phyloP scores from a whole-genome alignment of 1,140 invertebrate species.

The Armadillidium nasatum region DNA sequence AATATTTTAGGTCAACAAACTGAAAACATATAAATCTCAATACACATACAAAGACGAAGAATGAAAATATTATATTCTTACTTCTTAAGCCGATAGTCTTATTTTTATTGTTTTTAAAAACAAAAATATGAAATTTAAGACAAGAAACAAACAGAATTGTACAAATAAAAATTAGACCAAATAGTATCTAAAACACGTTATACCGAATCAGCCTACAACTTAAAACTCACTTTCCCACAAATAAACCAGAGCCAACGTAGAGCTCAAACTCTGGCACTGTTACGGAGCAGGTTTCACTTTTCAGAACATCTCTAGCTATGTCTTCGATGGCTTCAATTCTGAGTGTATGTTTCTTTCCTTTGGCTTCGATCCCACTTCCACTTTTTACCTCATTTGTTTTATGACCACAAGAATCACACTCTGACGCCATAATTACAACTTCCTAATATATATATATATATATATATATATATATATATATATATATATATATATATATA shows the following conservation, averaged over 20 bases:
- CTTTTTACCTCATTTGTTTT: conserved; percentile 94
- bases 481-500: conserved; percentile 23
- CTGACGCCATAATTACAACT: conserved; percentile 94
- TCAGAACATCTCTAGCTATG: conserved; percentile 86
- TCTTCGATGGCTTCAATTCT: conserved; percentile 68
- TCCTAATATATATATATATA: conserved; percentile 96
- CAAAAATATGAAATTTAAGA: not conserved
- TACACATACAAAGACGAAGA: too few species aligned
- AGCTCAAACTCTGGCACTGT: conserved; percentile 86
- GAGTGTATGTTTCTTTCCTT: conserved; percentile 74
- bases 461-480: conserved; percentile 53
- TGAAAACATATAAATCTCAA: too few species aligned
- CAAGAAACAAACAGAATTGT: not conserved
- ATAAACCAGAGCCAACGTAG: conserved; percentile 71
- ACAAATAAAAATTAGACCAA: not conserved
- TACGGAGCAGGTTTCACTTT: conserved; percentile 86
- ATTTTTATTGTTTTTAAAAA: too few species aligned
- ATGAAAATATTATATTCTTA: too few species aligned
- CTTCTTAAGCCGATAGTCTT: too few species aligned
- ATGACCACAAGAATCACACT: conserved; percentile 83
- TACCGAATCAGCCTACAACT: too few species aligned
- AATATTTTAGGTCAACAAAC: too few species aligned
- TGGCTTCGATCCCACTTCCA: conserved; percentile 79
- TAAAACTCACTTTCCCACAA: conserved; percentile 64
- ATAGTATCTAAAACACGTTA: not conserved